These are phyloP conservation scores for Aricia agestis DNA, from an alignment of 1,140 invertebrate species.

Conservation along the genomic window DNA sequence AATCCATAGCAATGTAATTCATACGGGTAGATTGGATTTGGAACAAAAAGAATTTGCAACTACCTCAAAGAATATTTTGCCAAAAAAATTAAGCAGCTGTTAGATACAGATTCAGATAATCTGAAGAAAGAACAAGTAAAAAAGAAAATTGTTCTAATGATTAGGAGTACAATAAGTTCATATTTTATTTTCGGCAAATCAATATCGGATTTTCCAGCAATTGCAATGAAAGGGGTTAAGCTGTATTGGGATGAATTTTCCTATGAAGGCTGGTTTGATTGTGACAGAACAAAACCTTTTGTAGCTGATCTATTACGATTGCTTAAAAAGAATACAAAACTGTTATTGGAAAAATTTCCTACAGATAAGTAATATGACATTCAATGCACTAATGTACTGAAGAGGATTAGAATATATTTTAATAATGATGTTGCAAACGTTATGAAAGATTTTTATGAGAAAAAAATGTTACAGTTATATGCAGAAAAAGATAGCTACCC, in stretches of 20 bases:
- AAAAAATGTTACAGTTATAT: conserved; percentile 18
- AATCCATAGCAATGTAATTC: too few relatives aligned
- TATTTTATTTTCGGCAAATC: conserved; percentile 30
- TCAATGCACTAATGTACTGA: conserved; percentile 33
- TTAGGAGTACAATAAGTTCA: conserved; percentile 24
- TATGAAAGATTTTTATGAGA: conserved; percentile 36
- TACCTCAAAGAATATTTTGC: too few relatives aligned
- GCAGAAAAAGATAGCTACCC: conserved; percentile 10
- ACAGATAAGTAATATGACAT: conserved; percentile 23
- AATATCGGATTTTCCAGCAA: conserved; percentile 41
- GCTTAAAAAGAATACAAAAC: conserved; percentile 44
- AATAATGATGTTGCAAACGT: conserved; percentile 41
- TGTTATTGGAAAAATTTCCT: conserved; percentile 33
- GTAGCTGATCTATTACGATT: conserved; percentile 30
- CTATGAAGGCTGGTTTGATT: conserved; percentile 24
- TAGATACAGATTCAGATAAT: conserved; percentile 12
- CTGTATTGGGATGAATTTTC: conserved; percentile 32
- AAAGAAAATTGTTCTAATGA: conserved; percentile 26
- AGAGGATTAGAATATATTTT: conserved; percentile 52
- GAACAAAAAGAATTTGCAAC: too few relatives aligned
- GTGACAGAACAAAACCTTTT: conserved; percentile 24
- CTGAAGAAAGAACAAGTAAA: conserved; percentile 23
- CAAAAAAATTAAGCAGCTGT: too few relatives aligned
- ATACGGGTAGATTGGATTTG: too few relatives aligned
- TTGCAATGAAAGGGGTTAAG: conserved; percentile 37